Evolutionary conservation across 2,888 invertebrate genomes (phyloP), one percentile per base, ranked within the genome.

Genomic region (Copidosoma aretas): DNA sequence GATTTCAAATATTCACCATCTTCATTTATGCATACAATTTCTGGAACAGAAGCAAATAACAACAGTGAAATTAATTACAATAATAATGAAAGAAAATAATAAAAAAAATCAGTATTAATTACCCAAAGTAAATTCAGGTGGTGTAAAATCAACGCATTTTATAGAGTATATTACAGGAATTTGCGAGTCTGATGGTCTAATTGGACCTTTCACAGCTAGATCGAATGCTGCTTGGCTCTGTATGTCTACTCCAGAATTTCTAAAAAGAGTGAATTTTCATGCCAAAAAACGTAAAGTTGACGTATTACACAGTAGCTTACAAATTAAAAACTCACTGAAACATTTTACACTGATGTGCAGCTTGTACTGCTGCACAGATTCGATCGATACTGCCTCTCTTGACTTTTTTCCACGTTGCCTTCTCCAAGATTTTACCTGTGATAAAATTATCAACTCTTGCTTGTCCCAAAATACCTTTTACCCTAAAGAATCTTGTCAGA

Each of bases 161-260:
- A 98, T 89, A 32, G 92, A 91, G 83, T 97, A 98, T 25, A 98
- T 79, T 41, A 97, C 85, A 0, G 96, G 93, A 25, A 91, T 85
- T 68, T 90, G 89, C 49, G 86, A 87, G 67, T 88, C 84, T 0
- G 86, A 85, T 0, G 98, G 96, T 67, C 96, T 86, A 4, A 97
- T 87, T 0, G 91, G 86, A 0, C 98, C 98, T 81, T 91, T 86
- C 0, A 89, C 86, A 10, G 97, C 97, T 68, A 98, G 79, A 67
- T 98, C 94, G 83, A 94, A 98, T 14, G 95, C 95, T 54, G 91
- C 89, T 84, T 98, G 94, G 52, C 94, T 94, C 77, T 94, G 90
- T 71, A 93, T 86, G 80, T 94, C 91, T 0, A 97, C 89, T 25
- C 95, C 95, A 75, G 89, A 88, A 54, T 90, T 79, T 75, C 92